Base-by-base conservation (phyloP, 2,797 vertebrate species). In the Urophycis tenuis region DNA sequence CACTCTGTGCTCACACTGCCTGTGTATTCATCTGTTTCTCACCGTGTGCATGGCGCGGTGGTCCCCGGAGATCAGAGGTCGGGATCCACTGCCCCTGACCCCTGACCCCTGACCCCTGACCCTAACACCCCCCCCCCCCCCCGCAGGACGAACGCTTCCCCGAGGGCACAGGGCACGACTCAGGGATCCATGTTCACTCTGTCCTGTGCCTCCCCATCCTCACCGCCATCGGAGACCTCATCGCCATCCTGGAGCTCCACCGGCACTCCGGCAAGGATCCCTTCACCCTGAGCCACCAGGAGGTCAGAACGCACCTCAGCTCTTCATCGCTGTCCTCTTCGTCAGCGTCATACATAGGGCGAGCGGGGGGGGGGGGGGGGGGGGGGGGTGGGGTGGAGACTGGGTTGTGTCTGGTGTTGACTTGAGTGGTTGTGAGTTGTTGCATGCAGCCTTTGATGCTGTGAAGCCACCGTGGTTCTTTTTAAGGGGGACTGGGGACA, bases 121-220 rank as follows among this genome's bases (percentile, higher is more conserved):
- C n/a, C n/a, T n/a, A 41, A 41, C 45, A 53, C 60, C 60, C n/a
- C 72, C 69, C n/a, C n/a, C 64, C 36, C 49, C 70, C 74, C 36
- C 79, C 88, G 71, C 87, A 99, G 98, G 98, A 99, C 41, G 97
- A 98, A 75, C 92, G 97, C 75, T 99, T 99, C 90, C 97, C 97
- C 75, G 94, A 95, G 87, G 97, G 98, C 89, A 98, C 96, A 84
- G 97, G 96, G 78, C 94, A 97, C 91, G 95, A 97, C 89, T 97
- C 95, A 88, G 96, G 96, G 88, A 96, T 95, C 80, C 93, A 92
- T 71, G 95, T 98, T 92, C 95, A 97, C 91, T 99, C 98, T 89
- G 98, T 97, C 87, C 94, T 99, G 87, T 99, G 97, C 91, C 91
- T 99, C 87, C 97, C 98, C 64, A 97, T 99, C 82, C 93, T 99